Evolutionary conservation across 2,113 vertebrate species (phyloP), one percentile per base, ranked within the genome.

Genomic region (Mandrillus leucophaeus): DNA sequence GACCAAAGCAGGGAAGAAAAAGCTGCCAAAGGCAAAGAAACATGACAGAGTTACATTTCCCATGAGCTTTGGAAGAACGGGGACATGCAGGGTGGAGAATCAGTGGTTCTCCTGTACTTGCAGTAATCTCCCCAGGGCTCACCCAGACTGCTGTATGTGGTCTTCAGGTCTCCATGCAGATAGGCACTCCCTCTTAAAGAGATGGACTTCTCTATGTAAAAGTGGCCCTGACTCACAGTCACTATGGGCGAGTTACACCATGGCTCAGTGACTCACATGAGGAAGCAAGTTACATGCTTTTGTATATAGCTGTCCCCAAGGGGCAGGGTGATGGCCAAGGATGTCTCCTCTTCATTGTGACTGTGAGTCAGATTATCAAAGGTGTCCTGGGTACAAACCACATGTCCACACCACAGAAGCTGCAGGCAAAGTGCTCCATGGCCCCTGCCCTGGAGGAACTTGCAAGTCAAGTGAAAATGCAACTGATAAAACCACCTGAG

Each of bases 1-100:
- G 50, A 68, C 8, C 45, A 40, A 12, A 64, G 16, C 35, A 92
- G 4, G 20, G 27, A 23, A 52, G 32, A 9, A 64, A 57, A 86
- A 4, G 43, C 17, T 16, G 18, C 0, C n/a, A n/a, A 32, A 30
- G 70, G 7, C 40, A 10, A 55, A 30, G 45, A 2, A 23, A 4
- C 1, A 10, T 2, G 38, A 27, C 3, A 6, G 25, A 10, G 17
- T 2, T 14, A 18, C 20, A 1, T 4, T 25, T 72, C 40, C 66
- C 3, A 3, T 13, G 12, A 27, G 8, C 70, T 83, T 50, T 45
- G 50, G 20, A 20, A 30, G n/a, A 50, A 13, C 4, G 0, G 27
- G 61, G 61, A 30, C 4, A 0, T 30, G 5, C 1, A 1, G 48
- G 70, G 2, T 8, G 25, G 48, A 38, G 50, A 4, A 11, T 32